Conservation (phyloP, 2,888 invertebrate genomes). For the Zele albiditarsus region DNA sequence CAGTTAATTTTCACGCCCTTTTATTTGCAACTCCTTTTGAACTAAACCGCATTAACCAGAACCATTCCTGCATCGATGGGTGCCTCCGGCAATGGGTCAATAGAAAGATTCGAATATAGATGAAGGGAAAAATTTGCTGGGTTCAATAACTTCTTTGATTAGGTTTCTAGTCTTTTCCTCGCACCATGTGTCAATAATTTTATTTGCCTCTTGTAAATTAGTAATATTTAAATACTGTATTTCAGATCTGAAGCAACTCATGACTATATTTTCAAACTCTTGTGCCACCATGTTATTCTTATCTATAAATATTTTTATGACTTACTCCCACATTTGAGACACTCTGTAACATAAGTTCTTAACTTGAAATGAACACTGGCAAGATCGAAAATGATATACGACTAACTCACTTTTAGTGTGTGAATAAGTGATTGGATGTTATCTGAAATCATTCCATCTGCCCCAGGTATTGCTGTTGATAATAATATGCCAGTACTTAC, state of each 20-base stretch:
- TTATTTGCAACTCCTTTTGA: slow-evolving; percentile 82
- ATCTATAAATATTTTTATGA: slow-evolving; percentile 80
- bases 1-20: neutral
- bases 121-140: slow-evolving; percentile 64
- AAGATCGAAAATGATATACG: neutral
- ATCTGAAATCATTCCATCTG: slow-evolving; percentile 52
- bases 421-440: slow-evolving; percentile 60
- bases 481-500: slow-evolving; percentile 59
- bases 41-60: slow-evolving; percentile 89
- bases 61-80: slow-evolving; percentile 80
- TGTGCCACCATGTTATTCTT: slow-evolving; percentile 73
- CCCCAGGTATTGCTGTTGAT: slow-evolving; percentile 64
- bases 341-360: slow-evolving; percentile 50
- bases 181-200: slow-evolving; percentile 86
- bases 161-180: slow-evolving; percentile 85
- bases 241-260: slow-evolving; percentile 78
- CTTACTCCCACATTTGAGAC: slow-evolving; percentile 77
- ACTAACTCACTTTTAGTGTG: slow-evolving; percentile 56
- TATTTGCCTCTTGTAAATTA: slow-evolving; percentile 69
- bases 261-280: slow-evolving; percentile 76
- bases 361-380: neutral
- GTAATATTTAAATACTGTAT: slow-evolving; percentile 79
- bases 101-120: neutral
- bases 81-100: slow-evolving; percentile 67
- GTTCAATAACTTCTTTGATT: slow-evolving; percentile 83